Base-by-base conservation (phyloP, 1,140 invertebrate genomes). In the Bathynomus jamesi region DNA sequence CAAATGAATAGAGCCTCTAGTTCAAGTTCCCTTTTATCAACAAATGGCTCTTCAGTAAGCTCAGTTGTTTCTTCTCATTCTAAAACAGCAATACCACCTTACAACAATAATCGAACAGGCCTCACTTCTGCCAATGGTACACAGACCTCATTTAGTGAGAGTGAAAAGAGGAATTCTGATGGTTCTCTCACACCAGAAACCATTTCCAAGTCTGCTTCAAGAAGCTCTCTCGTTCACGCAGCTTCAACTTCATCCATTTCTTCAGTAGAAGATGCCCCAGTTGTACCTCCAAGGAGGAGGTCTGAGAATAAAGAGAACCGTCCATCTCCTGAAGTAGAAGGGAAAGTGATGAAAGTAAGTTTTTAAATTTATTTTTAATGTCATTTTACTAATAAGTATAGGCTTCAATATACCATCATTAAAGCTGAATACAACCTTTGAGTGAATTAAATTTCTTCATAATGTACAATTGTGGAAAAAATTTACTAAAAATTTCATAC, bases 231-330 rank as follows among this genome's bases (percentile, higher is more conserved):
- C 2, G 21, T 17, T 53, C 40, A 53, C 21, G 61, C 79, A 74
- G 25, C 69, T 60, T 67, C 69, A 28, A 70, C 73, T 11, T 63
- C 72, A 13, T 72, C 76, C 25, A 71, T 65, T 3, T 74, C 65
- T 24, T 65, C 65, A 61, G 71, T 66, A 11, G 70, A 73, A 17
- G 80, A 78, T 5, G 68, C 78, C 67, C 77, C 86, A 3, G 84
- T 85, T 10, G 86, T 87, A 3, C 86, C 86, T 27, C 87, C 86
- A 3, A 79, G 86, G 60, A 81, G 85, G 31, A 84, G 83, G 73
- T 85, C 85, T 63, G 71, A 40, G 4, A 84, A 84, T 78, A 85
- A 85, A 76, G 84, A 85, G 72, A 85, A 84, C 67, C 30, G 31
- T 3, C 71, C 73, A 2, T 70, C 75, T 4, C 69, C 72, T 21